Evolutionary conservation across 2,797 vertebrate genomes (phyloP).

Genomic region (Ataeniobius toweri): DNA sequence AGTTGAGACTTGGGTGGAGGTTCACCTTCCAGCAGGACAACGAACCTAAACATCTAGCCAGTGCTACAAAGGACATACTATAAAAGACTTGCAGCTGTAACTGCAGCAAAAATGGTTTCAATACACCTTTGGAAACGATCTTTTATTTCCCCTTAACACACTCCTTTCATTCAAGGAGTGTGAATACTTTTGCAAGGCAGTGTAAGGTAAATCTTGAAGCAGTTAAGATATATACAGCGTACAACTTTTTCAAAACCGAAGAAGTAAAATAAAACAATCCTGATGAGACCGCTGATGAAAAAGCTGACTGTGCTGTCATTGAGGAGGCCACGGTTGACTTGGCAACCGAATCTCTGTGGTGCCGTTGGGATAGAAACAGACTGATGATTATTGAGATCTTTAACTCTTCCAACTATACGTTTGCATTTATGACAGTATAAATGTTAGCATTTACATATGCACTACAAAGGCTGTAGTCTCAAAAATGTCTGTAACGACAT

Average conservation of each 20-base stretch:
- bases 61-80: not conserved
- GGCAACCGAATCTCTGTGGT: slow-evolving; percentile 70
- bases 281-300: slow-evolving; percentile 7
- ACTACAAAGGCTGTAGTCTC: not conserved
- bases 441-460: not conserved
- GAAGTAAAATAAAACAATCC: slow-evolving; percentile 5
- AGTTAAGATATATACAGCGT: not conserved
- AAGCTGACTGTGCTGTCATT: slow-evolving; percentile 50
- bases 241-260: slow-evolving; percentile 1
- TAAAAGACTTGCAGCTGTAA: not conserved
- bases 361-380: slow-evolving; percentile 62
- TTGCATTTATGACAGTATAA: not conserved
- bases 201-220: not conserved
- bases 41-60: not conserved
- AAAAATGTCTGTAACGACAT: slow-evolving; percentile 1
- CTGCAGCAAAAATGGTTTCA: not conserved
- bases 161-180: not conserved
- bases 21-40: not conserved
- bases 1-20: not conserved
- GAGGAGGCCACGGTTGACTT: slow-evolving; percentile 71
- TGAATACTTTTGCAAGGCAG: not conserved
- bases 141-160: not conserved
- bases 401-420: slow-evolving; percentile 13
- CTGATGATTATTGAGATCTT: slow-evolving; percentile 47
- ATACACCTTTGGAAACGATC: not conserved